Evolutionary conservation across 2,888 invertebrate genomes (phyloP).

Genomic region (Xylota segnis): DNA sequence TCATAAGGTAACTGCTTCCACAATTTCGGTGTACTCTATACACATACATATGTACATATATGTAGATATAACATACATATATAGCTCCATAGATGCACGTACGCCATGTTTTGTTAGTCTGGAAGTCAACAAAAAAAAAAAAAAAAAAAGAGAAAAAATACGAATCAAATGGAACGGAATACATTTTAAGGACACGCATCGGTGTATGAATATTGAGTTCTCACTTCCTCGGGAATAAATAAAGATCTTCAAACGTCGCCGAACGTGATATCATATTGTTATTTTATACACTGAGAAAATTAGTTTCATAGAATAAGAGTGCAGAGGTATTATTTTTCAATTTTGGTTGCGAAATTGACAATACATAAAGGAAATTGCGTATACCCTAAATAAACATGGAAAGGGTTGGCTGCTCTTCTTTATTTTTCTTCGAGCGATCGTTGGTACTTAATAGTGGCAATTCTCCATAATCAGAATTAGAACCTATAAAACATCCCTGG

Average conservation of each 20-base stretch:
- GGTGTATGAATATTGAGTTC: slow-evolving; percentile 32
- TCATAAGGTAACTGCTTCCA: slow-evolving; percentile 24
- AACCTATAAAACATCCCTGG: too few relatives aligned
- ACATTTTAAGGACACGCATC: slow-evolving; percentile 7
- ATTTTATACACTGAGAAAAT: not conserved
- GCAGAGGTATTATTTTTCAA: not conserved
- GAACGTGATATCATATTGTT: slow-evolving; percentile 13
- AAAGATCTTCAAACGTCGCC: not conserved
- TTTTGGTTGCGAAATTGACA: not conserved
- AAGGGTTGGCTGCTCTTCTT: too few relatives aligned
- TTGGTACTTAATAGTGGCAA: too few relatives aligned
- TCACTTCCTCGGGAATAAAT: not conserved
- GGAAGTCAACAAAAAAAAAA: too few relatives aligned
- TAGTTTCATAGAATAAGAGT: not conserved
- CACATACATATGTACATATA: too few relatives aligned
- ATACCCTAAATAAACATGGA: too few relatives aligned
- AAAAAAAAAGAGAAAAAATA: not conserved
- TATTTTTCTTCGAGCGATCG: too few relatives aligned
- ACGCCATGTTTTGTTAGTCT: slow-evolving; percentile 21
- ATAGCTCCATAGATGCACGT: slow-evolving; percentile 19
- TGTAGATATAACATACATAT: not conserved
- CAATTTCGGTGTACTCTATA: not conserved
- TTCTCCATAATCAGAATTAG: too few relatives aligned
- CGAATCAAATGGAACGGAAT: slow-evolving; percentile 9
- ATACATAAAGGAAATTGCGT: not conserved